phyloP scores from a whole-genome alignment of 2,113 vertebrate species.

The Chiloscyllium plagiosum region DNA sequence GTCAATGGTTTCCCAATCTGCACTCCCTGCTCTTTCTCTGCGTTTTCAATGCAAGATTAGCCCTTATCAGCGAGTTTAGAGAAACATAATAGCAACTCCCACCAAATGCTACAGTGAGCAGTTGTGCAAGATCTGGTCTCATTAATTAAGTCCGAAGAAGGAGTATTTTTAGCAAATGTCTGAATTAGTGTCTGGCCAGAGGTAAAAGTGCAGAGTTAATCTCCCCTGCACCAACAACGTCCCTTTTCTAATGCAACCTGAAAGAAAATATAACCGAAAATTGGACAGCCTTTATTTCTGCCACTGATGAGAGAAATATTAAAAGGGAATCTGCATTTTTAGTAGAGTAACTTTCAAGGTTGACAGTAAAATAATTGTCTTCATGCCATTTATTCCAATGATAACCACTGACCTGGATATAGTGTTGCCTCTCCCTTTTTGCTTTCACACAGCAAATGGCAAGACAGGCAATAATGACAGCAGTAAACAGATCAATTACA shows the following conservation, averaged over 20 bases:
- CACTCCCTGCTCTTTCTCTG: background rate
- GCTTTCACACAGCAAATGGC: background rate
- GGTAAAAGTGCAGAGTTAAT: background rate
- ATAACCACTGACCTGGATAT: background rate
- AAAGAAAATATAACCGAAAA: background rate
- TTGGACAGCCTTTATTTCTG: background rate
- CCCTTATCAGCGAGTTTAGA: background rate
- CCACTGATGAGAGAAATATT: background rate
- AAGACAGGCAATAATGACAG: background rate
- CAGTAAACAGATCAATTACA: background rate
- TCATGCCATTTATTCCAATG: background rate
- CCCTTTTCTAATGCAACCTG: background rate
- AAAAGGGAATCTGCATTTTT: background rate
- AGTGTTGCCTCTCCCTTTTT: background rate
- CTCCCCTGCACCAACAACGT: background rate
- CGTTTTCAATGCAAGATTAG: background rate
- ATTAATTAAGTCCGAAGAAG: no score
- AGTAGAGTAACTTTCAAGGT: background rate
- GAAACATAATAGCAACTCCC: background rate
- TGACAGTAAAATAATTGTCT: background rate
- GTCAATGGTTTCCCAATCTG: background rate
- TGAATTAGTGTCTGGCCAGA: background rate
- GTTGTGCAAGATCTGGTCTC: background rate
- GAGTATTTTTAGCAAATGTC: background rate
- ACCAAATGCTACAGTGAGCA: background rate